Evolutionary conservation across 1,140 invertebrate species (phyloP), one percentile per base, ranked within the genome.

Genomic region (Halictus rubicundus): DNA sequence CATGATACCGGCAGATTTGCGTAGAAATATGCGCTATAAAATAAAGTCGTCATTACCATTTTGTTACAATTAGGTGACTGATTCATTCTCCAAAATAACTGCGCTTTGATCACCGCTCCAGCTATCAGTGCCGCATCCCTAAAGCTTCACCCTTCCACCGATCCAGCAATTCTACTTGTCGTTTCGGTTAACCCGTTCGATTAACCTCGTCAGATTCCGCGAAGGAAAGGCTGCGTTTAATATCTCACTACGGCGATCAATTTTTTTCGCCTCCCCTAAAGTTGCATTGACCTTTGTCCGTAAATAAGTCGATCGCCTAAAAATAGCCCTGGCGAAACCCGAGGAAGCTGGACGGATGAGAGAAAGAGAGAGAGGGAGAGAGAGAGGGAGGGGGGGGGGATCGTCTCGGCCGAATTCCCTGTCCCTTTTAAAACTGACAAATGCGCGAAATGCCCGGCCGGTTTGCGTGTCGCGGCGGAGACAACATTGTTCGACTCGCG

Each of bases 401-500:
- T 19, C 27, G 23, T 23, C 32, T n/a, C 60, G 68, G 68, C 54
- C 49, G 68, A 72, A 79, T 78, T 78, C 69, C 66, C 76, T n/a
- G 71, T 57, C 54, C 54, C 54, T n/a, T 57, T 57, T n/a, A 57
- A 49, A 52, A 68, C 61, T 10, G n/a, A 78, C 80, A 60, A 61
- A 57, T 68, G 63, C 75, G 32, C 7, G 78, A 81, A 78, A 60
- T 75, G 27, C 49, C 49, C 52, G 76, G 63, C 61, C 61, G 25
- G 75, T 59, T 61, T 46, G 66, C 70, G 65, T 78, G 68, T 57
- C 52, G 68, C 60, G 14, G 49, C 19, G 49, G 42, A 52, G 69
- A 72, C 68, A 78, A 81, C 69, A 81, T 78, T 79, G 80, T 81
- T 78, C 68, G 76, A 78, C 59, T 71, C 63, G 39, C 75, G 37